Conservation (phyloP, 1,140 invertebrate genomes). For the Drosophila bocqueti region DNA sequence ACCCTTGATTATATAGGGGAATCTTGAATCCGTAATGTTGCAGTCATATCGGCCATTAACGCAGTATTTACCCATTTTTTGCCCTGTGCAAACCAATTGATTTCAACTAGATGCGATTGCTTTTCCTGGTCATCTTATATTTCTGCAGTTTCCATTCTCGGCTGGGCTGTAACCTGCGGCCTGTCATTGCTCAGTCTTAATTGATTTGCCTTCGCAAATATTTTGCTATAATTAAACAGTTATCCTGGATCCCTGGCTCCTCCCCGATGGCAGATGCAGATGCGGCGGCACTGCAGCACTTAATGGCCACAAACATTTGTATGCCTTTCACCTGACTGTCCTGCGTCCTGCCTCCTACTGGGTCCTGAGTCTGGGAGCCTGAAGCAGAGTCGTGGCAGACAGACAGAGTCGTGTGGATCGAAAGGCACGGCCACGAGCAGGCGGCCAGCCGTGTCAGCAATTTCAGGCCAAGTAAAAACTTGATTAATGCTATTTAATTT, state of each 20-base stretch:
- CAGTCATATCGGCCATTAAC: neutral
- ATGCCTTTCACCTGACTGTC: constrained; percentile 36
- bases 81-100: neutral
- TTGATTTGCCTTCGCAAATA: constrained; percentile 61
- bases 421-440: constrained; percentile 22
- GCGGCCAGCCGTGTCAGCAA: constrained; percentile 17
- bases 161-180: constrained; percentile 8
- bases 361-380: neutral
- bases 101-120: constrained; percentile 5
- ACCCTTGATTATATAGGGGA: neutral
- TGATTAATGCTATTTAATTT: constrained; percentile 67
- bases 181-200: constrained; percentile 36
- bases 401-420: constrained; percentile 12
- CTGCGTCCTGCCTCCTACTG: neutral
- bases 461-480: constrained; percentile 34
- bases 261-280: neutral
- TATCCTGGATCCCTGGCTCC: neutral
- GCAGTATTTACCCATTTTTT: neutral
- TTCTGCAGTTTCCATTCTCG: constrained; percentile 29
- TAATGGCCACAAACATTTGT: constrained; percentile 60
- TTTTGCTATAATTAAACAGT: constrained; percentile 60
- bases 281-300: constrained; percentile 41
- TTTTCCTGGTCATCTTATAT: constrained; percentile 27
- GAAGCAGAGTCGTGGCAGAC: neutral
- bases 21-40: neutral